A percentile compares a stretch with the other conserved stretches of the same genome.
Evolutionary conservation across 2,888 invertebrate genomes (phyloP).

Genomic region (Pandemis corylana): DNA sequence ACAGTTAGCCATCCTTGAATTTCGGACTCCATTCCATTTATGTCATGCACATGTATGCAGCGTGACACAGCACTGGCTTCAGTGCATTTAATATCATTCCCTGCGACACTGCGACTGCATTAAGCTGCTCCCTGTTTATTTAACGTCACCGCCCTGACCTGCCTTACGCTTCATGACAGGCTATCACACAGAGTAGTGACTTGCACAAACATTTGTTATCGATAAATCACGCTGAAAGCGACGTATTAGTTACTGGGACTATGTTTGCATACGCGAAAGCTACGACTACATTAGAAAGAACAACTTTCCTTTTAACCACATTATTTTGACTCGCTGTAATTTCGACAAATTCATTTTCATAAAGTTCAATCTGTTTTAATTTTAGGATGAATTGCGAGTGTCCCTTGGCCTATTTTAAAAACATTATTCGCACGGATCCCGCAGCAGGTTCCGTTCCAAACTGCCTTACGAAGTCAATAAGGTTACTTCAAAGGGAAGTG

Average conservation of each 20-base stretch:
- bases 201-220: conserved; percentile 37
- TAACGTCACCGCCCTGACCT: conserved; percentile 47
- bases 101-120: conserved; percentile 46
- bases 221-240: conserved; percentile 21
- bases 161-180: conserved; percentile 46
- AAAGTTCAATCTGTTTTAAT: conserved; percentile 19
- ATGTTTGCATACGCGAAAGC: conserved; percentile 13
- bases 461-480: conserved; percentile 32
- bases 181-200: conserved; percentile 39
- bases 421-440: conserved; percentile 26
- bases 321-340: background rate
- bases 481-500: conserved; percentile 38
- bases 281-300: background rate
- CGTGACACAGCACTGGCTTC: conserved; percentile 36
- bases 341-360: conserved; percentile 17
- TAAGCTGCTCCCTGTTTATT: conserved; percentile 54
- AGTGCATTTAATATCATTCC: conserved; percentile 48
- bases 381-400: conserved; percentile 21
- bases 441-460: conserved; percentile 14
- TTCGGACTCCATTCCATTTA: background rate
- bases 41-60: background rate
- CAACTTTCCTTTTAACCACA: background rate
- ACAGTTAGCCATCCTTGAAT: background rate
- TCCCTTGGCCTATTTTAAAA: conserved; percentile 31
- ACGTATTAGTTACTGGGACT: conserved; percentile 2